Evolutionary conservation across 1,140 invertebrate species (phyloP), one percentile per base, ranked within the genome.

Genomic region (Hyphantria cunea): DNA sequence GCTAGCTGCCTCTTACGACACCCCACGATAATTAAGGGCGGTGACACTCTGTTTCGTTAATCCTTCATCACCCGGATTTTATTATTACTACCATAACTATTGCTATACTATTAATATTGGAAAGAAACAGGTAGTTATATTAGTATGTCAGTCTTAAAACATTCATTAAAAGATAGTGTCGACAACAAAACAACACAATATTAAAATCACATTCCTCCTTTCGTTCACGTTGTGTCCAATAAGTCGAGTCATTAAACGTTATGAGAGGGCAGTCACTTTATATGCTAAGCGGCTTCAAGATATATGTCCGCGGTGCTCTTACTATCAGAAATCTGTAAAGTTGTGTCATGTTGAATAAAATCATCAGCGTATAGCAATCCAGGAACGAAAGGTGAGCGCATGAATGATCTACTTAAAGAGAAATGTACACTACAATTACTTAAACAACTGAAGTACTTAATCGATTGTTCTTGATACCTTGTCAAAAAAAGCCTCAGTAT

Each of bases 301-400:
- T 82, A 68, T 74, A 69, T 72, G 74, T 74, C 58, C 66, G 68
- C 73, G 70, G 66, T 69, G 59, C 68, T 61, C 74, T 78, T 80
- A 80, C 75, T 76, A 85, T 86, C 80, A 77, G 76, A 82, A 80
- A 79, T 80, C 71, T 81, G 72, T 74, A 75, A 75, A 84, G 74
- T 69, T 75, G 79, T 78, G 85, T 88, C 85, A 83, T 72, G 78
- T 80, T 74, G 67, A 55, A 84, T 84, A 76, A 84, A 78, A 79
- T 77, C 78, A 73, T 76, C 64, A 63, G 72, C 69, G 71, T 67
- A 68, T 70, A 53, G 59, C 61, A 71, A 62, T 65, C n/a, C 61
- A 65, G 70, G 63, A 58, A 54, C 55, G n/a, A n/a, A n/a, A n/a
- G n/a, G n/a, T n/a, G n/a, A n/a, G 56, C 66, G 68, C 72, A 75